Evolutionary conservation across 64 coral and sea anemone species (phyloP).

Genomic region (Exaiptasia diaphana): DNA sequence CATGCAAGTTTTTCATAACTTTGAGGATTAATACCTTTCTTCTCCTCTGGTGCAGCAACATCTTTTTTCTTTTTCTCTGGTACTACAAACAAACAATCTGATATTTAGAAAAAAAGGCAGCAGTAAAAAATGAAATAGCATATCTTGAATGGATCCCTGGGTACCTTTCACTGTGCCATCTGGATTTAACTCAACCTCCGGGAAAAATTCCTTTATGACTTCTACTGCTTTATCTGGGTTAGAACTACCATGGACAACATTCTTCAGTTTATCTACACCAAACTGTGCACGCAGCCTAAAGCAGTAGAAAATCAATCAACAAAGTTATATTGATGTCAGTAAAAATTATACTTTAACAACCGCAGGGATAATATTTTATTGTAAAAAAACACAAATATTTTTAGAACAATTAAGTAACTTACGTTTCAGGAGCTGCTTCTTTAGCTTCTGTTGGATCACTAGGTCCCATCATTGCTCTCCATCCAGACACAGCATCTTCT

Average conservation of each 20-base stretch:
- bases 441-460: slow-evolving; percentile 83
- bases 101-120: no score
- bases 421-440: slow-evolving; percentile 83
- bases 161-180: slow-evolving; percentile 91
- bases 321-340: no score
- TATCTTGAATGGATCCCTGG: no score
- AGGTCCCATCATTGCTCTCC: slow-evolving; percentile 94
- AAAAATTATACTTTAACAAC: background rate
- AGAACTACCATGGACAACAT: slow-evolving; percentile 97
- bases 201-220: slow-evolving; percentile 84
- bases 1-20: no score
- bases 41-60: no score
- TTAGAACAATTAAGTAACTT: background rate
- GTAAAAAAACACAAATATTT: background rate
- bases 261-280: slow-evolving; percentile 82
- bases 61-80: background rate
- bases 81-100: no score
- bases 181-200: slow-evolving; percentile 79
- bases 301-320: background rate
- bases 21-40: no score
- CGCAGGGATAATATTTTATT: background rate
- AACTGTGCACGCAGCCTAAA: slow-evolving; percentile 79
- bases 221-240: slow-evolving; percentile 63
- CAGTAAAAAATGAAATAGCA: no score
- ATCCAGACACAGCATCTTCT: slow-evolving; percentile 95